A percentile compares a stretch with the other conserved stretches of the same genome.
Conservation (phyloP, 2,113 vertebrate species). For the Phainopepla nitens region DNA sequence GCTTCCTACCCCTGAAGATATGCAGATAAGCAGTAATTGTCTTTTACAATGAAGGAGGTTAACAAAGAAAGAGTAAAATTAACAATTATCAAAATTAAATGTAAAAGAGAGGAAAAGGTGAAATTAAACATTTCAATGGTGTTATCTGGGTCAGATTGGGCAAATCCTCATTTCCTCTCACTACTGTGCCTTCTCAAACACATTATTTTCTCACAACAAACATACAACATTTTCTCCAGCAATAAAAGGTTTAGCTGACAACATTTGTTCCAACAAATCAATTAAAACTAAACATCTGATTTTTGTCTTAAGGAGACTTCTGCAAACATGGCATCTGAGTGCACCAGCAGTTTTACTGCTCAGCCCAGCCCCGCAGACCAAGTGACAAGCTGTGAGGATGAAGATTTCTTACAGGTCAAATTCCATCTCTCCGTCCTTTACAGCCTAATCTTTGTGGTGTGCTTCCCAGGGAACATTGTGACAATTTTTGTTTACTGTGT, state of each 20-base stretch:
- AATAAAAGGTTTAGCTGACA: background rate
- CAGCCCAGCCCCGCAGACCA: fast-evolving
- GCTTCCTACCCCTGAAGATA: background rate
- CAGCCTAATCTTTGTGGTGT: conserved; percentile 48
- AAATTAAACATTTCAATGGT: background rate
- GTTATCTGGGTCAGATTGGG: background rate
- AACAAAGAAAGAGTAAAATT: background rate
- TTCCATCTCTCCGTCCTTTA: background rate
- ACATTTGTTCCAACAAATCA: background rate
- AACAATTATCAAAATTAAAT: background rate
- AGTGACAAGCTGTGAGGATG: background rate
- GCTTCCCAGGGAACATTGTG: conserved; percentile 59
- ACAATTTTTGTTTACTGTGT: conserved; percentile 56
- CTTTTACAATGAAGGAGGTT: background rate
- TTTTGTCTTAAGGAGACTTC: conserved; percentile 6
- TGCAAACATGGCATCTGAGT: conserved; percentile 6
- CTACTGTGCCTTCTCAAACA: background rate
- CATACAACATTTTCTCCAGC: fast-evolving
- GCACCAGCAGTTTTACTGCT: background rate
- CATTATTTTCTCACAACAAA: background rate
- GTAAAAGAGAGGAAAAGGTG: background rate
- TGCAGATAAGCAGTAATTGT: background rate
- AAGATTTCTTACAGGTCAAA: conserved; percentile 8
- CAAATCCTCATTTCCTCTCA: background rate
- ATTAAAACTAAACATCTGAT: background rate